These are phyloP conservation scores for Anas georgica DNA, from an alignment of 2,797 vertebrate genomes.

Conservation along the genomic window DNA sequence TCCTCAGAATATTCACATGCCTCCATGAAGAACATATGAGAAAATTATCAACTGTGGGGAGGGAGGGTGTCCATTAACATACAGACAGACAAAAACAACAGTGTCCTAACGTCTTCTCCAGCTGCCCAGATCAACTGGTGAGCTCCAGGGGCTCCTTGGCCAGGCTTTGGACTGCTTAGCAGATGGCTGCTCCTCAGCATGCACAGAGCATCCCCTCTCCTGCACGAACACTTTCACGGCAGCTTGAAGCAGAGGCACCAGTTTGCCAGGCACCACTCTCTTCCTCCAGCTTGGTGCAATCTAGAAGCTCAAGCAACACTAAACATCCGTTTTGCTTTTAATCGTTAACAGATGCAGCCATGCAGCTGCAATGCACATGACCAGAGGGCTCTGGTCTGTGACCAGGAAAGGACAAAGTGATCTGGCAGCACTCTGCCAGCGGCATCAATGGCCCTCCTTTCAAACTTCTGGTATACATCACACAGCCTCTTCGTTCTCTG, in stretches of 20 bases:
- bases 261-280: neutral
- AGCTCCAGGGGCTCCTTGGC: neutral
- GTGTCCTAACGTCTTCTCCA: neutral
- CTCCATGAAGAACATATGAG: neutral
- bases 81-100: neutral
- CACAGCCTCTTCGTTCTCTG: neutral
- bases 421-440: fast-evolving
- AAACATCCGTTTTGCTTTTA: neutral
- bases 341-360: fast-evolving
- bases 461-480: fast-evolving
- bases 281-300: neutral
- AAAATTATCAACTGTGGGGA: neutral
- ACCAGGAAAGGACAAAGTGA: neutral
- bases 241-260: neutral
- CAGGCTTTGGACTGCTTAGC: neutral
- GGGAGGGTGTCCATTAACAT: neutral
- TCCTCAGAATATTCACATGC: neutral
- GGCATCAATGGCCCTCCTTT: fast-evolving
- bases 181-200: neutral
- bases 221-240: fast-evolving
- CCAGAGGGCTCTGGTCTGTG: fast-evolving
- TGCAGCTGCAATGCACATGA: fast-evolving
- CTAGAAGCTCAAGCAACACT: neutral
- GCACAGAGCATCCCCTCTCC: neutral
- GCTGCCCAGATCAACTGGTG: fast-evolving